Percentiles rank a stretch among this genome's conserved stretches.
Evolutionary conservation across 2,113 vertebrate species (phyloP).

Genomic region (Poeciliopsis prolifica): DNA sequence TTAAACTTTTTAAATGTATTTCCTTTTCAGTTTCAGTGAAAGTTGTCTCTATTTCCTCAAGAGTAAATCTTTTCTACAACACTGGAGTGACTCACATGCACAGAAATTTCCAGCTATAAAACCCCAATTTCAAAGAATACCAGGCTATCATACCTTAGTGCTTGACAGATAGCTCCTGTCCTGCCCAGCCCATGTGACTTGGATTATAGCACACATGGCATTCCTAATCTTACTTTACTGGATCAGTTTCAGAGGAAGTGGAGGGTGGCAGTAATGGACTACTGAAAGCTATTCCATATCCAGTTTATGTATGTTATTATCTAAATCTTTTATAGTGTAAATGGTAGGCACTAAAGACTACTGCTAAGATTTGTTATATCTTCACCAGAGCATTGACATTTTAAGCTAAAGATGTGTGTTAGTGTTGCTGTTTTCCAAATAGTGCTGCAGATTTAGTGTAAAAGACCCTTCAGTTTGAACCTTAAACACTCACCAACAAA

Average conservation of each 20-base stretch:
- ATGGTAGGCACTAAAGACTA: neutral
- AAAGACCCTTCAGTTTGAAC: constrained; percentile 32
- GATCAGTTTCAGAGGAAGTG: constrained; percentile 70
- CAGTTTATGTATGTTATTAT: constrained; percentile 18
- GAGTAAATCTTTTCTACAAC: neutral
- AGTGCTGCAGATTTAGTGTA: constrained; percentile 16
- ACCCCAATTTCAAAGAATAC: constrained; percentile 1
- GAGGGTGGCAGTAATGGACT: constrained; percentile 45
- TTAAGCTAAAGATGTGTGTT: neutral
- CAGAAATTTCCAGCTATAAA: neutral
- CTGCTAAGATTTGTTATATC: neutral
- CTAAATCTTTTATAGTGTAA: neutral
- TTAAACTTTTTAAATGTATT: neutral
- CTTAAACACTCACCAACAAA: constrained; percentile 15
- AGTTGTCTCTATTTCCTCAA: neutral
- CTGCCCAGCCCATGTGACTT: constrained; percentile 66
- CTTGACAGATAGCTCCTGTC: constrained; percentile 54
- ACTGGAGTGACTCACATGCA: neutral
- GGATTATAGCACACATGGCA: constrained; percentile 69
- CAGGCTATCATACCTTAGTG: constrained; percentile 21
- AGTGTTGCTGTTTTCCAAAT: neutral
- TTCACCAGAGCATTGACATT: neutral
- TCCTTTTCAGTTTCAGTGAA: neutral
- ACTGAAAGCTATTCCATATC: constrained; percentile 44
- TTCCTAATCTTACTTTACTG: constrained; percentile 65